Evolutionary conservation across 1,140 invertebrate genomes (phyloP), one percentile per base, ranked within the genome.

Genomic region (Achatina immaculata): DNA sequence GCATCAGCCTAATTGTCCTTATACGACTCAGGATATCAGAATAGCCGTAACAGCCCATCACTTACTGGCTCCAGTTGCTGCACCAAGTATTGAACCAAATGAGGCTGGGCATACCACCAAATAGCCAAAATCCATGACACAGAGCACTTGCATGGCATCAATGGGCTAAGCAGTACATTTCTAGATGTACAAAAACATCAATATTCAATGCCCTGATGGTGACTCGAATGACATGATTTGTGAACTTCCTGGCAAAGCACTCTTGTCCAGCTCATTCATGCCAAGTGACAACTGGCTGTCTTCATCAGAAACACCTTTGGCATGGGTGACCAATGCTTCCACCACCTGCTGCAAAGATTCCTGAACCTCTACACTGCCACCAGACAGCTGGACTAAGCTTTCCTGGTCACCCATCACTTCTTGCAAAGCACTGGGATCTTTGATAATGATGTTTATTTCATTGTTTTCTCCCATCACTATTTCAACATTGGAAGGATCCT

Each of bases 391-490:
- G 21, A 24, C 43, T 6, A 73, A 28, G 43, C 42, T 43, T 14
- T 51, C 71, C 58, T 62, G 58, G 40, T 71, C 68, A 58, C 55
- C 74, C 3, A 76, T 36, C 2, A 76, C n/a, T 11, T 76, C 74
- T 6, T 76, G 74, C 34, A 76, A 40, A 1, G 74, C 55, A 24
- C 74, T 58, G 4, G 74, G 74, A 31, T 76, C 74, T 40, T 72
- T 80, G 68, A 80, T 80, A 31, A 80, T 80, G 45, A 80, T 80
- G 78, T 55, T 80, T 2, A 80, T 80, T 34, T 80, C 78, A 66
- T 80, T 80, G 48, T 80, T 80, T 24, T 80, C 78, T 11, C 78
- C 78, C 65, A 80, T 72, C 28, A 80, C 78, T 40, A 80, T 69
- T 36, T 80, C 66, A 14, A 80, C 45, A 66, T 80, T 80, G 1